Conservation (phyloP, 2,113 vertebrate species). For the Platanista minor region DNA sequence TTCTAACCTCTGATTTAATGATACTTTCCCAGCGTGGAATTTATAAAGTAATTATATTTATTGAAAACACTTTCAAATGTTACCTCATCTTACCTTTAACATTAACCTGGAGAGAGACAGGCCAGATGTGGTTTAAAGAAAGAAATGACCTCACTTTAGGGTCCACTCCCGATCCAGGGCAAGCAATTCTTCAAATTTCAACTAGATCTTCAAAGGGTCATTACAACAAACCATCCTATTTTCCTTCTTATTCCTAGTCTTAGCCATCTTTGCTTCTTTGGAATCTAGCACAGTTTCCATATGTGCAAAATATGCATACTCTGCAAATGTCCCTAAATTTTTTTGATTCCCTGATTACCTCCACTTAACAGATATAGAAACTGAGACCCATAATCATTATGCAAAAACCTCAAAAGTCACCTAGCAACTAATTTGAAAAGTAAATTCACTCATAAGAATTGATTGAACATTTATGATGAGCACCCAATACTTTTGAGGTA, state of each 20-base stretch:
- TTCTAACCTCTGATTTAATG: neutral
- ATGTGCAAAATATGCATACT: neutral
- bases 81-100: neutral
- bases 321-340: neutral
- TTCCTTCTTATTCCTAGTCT: neutral
- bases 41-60: neutral
- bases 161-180: neutral
- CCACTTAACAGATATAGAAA: neutral
- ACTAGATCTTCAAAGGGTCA: neutral
- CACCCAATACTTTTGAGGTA: neutral
- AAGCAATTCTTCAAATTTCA: neutral
- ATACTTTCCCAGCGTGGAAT: neutral
- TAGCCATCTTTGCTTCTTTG: neutral
- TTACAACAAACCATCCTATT: neutral
- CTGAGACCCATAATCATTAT: neutral
- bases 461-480: neutral
- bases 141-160: neutral
- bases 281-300: neutral
- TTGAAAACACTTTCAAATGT: neutral
- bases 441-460: neutral
- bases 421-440: neutral
- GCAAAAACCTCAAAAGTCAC: neutral
- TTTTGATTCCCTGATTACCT: neutral
- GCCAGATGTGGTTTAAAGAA: neutral
- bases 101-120: neutral